Evolutionary conservation across 2,113 vertebrate species (phyloP), one percentile per base, ranked within the genome.

Genomic region (Amphilophus citrinellus): DNA sequence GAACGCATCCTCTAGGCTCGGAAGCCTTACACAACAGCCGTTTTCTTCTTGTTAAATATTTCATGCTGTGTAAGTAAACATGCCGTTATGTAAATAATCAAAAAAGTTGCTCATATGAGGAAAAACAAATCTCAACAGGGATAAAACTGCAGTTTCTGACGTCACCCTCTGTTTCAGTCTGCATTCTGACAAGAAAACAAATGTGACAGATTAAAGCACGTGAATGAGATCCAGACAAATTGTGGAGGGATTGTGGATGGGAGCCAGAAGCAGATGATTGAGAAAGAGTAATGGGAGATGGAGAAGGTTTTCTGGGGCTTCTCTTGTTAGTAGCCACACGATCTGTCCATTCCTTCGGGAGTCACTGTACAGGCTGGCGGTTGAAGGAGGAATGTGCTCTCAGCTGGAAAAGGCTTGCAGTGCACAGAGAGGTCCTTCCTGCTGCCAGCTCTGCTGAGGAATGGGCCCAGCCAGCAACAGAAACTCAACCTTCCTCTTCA

Each of bases 281-380:
- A 75, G 44, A 44, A 61, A 22, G 44, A 81, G 77, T 53, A 62
- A 91, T 60, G 60, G 57, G 78, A 89, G 80, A 61, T 78, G 35
- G 80, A 87, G 7, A 47, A 18, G 37, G 77, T 84, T 85, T 87
- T 76, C 76, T 35, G 83, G 80, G 76, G 77, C 81, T 90, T 86
- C 83, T 90, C 75, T 91, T 87, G 92, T 94, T 90, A 88, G 92
- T 68, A 82, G 88, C 85, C 87, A 92, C 93, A 85, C 90, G 91
- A 94, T 92, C 84, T 80, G 30, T 32, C 17, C 15, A 11, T 68
- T 89, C 91, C 89, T 91, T 18, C 50, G 88, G 90, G 93, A 92
- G 90, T 82, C 61, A 59, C 75, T 44, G 87, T 60, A n/a, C 68
- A 79, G 86, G 85, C 84, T 61, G 85, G 88, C 50, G 65, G 90